These are phyloP conservation scores for Platorchestia sp. DNA, from an alignment of 1,140 invertebrate species.

Conservation along the genomic window DNA sequence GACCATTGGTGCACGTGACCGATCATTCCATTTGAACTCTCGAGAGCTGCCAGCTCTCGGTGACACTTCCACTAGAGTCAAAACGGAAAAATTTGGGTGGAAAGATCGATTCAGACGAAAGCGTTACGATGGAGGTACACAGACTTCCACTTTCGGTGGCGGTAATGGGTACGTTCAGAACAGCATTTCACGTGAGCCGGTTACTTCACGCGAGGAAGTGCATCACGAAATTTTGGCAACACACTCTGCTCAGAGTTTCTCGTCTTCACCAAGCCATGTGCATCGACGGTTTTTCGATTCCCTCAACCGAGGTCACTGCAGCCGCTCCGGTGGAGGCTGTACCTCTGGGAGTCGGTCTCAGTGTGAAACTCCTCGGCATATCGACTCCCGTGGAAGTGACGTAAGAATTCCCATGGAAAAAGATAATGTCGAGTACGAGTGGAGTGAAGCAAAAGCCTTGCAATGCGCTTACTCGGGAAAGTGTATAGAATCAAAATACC, in stretches of 20 bases:
- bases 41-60: background rate
- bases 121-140: background rate
- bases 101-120: slow-evolving; percentile 23
- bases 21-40: slow-evolving; percentile 3
- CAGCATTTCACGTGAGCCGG: background rate
- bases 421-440: background rate
- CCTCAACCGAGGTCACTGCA: background rate
- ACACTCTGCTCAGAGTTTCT: background rate
- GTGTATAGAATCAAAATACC: slow-evolving; percentile 47
- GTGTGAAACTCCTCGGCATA: slow-evolving; percentile 15
- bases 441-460: slow-evolving; percentile 30
- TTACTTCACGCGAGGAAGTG: background rate
- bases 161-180: slow-evolving; percentile 32
- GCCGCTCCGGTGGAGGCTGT: slow-evolving; percentile 17
- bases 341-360: background rate
- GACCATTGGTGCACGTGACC: background rate
- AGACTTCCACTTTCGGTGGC: slow-evolving; percentile 3
- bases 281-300: background rate
- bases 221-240: background rate
- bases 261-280: slow-evolving; percentile 2
- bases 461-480: slow-evolving; percentile 22
- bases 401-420: slow-evolving; percentile 48
- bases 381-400: background rate
- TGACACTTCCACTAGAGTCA: background rate
- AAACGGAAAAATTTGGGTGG: slow-evolving; percentile 22